phyloP scores from a whole-genome alignment of 64 coral and sea anemone species.

The Porites australiensis region DNA sequence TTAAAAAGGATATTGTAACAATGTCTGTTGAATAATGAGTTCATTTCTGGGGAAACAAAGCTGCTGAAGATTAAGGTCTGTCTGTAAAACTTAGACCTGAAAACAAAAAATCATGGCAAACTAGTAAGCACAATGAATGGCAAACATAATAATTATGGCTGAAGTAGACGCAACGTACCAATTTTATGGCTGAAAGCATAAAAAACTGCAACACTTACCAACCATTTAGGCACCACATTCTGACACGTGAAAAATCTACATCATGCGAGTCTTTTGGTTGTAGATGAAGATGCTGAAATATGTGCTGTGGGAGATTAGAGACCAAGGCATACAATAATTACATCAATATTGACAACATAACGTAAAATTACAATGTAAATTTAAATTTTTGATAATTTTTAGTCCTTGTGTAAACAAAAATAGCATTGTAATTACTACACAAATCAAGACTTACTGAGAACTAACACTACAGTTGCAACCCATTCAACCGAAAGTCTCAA shows the following conservation, averaged over 20 bases:
- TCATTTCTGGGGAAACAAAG: slow-evolving; percentile 90
- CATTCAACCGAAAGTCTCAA: no score
- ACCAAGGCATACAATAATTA: neutral
- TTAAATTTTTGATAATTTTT: no score
- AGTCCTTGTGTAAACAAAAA: no score
- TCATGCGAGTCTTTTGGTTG: slow-evolving; percentile 94
- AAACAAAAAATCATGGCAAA: neutral
- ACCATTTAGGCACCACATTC: slow-evolving; percentile 98
- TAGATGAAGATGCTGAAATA: slow-evolving; percentile 86
- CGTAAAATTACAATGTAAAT: no score
- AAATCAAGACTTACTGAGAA: no score
- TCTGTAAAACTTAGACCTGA: slow-evolving; percentile 96
- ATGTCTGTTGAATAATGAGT: slow-evolving; percentile 85
- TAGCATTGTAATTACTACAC: no score
- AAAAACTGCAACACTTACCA: slow-evolving; percentile 63
- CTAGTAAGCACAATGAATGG: neutral
- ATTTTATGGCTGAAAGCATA: neutral
- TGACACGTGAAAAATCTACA: slow-evolving; percentile 96
- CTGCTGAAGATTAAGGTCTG: slow-evolving; percentile 92
- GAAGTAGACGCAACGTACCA: neutral
- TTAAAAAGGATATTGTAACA: slow-evolving; percentile 95
- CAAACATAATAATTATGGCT: neutral
- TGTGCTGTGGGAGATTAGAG: slow-evolving; percentile 59
- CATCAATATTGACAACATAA: neutral
- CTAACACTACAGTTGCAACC: no score